These are phyloP conservation scores for Mesembrinibis cayennensis DNA, from an alignment of 2,113 vertebrate species.

Conservation along the genomic window DNA sequence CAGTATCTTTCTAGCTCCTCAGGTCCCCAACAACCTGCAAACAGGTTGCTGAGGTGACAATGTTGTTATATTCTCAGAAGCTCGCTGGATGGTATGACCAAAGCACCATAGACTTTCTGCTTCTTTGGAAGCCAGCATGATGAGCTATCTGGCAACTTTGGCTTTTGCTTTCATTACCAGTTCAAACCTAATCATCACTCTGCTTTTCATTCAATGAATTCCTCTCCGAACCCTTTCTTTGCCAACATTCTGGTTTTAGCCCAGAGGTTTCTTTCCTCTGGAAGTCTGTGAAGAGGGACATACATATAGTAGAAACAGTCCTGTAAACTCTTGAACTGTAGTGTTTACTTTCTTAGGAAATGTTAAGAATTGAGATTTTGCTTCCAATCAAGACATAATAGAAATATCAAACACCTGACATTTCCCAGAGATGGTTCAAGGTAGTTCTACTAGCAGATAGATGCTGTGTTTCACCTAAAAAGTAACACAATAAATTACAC, in stretches of 20 bases:
- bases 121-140: neutral
- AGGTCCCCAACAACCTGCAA: neutral
- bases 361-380: neutral
- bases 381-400: neutral
- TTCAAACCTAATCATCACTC: neutral
- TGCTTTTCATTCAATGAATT: neutral
- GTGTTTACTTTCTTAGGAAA: neutral
- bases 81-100: neutral
- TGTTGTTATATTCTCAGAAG: neutral
- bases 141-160: neutral
- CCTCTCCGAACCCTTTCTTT: neutral
- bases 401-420: neutral
- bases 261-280: neutral
- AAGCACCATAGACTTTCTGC: neutral
- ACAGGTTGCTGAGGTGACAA: neutral
- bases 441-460: neutral
- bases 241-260: neutral
- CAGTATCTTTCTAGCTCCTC: neutral
- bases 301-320: neutral
- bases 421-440: neutral
- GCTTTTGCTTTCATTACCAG: neutral
- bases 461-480: neutral
- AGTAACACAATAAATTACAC: neutral
- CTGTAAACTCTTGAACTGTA: neutral
- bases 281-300: neutral